Evolutionary conservation across 1,140 invertebrate genomes (phyloP), one percentile per base, ranked within the genome.

Genomic region (Drosophila elegans): DNA sequence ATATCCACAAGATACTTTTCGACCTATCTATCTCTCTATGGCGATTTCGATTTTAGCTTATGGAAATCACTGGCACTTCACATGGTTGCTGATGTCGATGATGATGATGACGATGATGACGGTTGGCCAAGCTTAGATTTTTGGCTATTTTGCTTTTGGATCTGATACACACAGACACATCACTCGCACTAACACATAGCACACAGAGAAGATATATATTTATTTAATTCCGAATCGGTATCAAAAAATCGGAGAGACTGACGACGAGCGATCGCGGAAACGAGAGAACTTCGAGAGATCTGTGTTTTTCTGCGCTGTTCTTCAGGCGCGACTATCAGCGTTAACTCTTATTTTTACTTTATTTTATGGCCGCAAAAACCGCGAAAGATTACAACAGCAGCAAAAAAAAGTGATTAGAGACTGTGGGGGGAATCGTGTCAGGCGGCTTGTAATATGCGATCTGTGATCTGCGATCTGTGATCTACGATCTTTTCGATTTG

Each of bases 211-310:
- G 57, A 54, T 27, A 32, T 60, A 63, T 60, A 46, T 67, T 74
- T 75, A 74, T 75, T 52, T 66, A 41, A 60, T 80, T 71, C 62
- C 61, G 27, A 68, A 83, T 83, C 67, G 74, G 49, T 80, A 80
- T 71, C 71, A 51, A 32, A 60, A 27, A 53, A 78, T 78, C 57
- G 74, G 27, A 36, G 32, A 59, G 41, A 27, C 67, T 49, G 52
- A 54, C 68, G 61, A 59, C 61, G 44, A 81, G 64, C 66, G 81
- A 84, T 76, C 67, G 81, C 81, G 80, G 63, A 83, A 71, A 69
- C 49, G 59, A 48, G 60, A 57, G 72, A 64, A 63, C 59, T 60
- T 62, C 39, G 71, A 73, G 69, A 75, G 82, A 75, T 48, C 11
- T 86, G 81, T 81, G 29, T 81, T 86, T 85, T 52, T 13, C 11